Conservation (phyloP, 1,140 invertebrate species). For the Eciton burchellii region DNA sequence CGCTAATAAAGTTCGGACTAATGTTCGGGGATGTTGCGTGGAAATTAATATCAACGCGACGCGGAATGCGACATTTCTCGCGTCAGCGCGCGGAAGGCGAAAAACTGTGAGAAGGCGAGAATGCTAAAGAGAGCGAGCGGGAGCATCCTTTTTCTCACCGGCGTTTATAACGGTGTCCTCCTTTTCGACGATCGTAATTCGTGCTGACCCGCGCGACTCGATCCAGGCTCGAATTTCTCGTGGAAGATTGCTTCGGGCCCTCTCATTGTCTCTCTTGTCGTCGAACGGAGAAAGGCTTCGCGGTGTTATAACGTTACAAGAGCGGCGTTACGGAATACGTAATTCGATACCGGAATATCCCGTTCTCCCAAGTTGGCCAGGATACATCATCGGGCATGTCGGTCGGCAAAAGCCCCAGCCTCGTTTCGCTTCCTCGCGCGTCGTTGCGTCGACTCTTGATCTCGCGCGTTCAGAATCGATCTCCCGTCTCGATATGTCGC, state of each 20-base stretch:
- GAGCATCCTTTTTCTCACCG: too few species aligned
- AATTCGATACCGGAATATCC: constrained; percentile 71
- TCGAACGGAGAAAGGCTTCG: constrained; percentile 41
- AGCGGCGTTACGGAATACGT: constrained; percentile 70
- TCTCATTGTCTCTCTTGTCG: constrained; percentile 70
- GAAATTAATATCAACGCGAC: not conserved
- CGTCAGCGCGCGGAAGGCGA: not conserved
- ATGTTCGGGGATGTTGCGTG: too few species aligned
- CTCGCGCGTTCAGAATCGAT: not conserved
- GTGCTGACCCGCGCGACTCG: constrained; percentile 41
- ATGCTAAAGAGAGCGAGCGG: too few species aligned
- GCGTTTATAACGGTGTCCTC: constrained; percentile 16
- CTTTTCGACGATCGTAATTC: constrained; percentile 49
- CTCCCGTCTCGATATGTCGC: not conserved
- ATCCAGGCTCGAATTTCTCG: constrained; percentile 71
- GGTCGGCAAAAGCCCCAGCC: constrained; percentile 34
- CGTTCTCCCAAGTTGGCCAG: constrained; percentile 71
- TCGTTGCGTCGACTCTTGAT: not conserved
- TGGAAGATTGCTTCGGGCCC: constrained; percentile 67
- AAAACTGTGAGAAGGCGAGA: not conserved
- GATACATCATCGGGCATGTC: constrained; percentile 46
- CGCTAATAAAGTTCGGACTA: too few species aligned
- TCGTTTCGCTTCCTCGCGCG: not conserved
- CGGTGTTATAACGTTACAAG: constrained; percentile 58
- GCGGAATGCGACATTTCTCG: not conserved